Evolutionary conservation across 2,888 invertebrate genomes (phyloP), one percentile per base, ranked within the genome.

Genomic region (Archips crataeganus): DNA sequence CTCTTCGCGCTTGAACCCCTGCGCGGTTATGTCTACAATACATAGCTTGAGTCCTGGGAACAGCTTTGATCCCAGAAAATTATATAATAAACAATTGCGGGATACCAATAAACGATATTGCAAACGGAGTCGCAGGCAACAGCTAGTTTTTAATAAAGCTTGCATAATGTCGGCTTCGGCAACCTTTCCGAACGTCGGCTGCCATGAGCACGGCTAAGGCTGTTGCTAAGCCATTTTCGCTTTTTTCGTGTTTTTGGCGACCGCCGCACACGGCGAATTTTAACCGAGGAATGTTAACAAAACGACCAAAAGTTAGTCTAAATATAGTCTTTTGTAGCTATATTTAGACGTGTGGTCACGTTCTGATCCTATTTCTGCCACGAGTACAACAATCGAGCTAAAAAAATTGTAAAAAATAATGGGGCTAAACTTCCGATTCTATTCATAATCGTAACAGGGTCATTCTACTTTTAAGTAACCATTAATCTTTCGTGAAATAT

Each of bases 141-240:
- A 13, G 47, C 13, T 23, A 23, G 23, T 2, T 51, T 51, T 6
- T n/a, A 51, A 51, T 51, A 49, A 51, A 51, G 5, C n/a, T 51
- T 51, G 8, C 15, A 15, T 8, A 6, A 45, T 9, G 42, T 42
- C 10, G 51, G 9, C 6, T 51, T 6, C 15, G 2, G 36, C 13
- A 2, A 3, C 32, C 63, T 64, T 65, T 65, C 36, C 51, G 34
- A 36, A 34, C 51, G 51, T 8, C 36, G 36, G 1, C 5, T 63
- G 65, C 65, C 65, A 65, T 51, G 8, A 34, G 47, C 57, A 61
- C 75, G 81, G 78, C 79, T 79, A 81, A 81, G 82, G 78, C 82
- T 83, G 87, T 87, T 85, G 84, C 87, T 86, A 86, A 80, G 81
- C 79, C 80, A 74, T 84, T 85, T 82, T 81, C 54, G 57, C 57